Conservation (phyloP, 2,797 vertebrate species). For the Acanthurus lineatus region DNA sequence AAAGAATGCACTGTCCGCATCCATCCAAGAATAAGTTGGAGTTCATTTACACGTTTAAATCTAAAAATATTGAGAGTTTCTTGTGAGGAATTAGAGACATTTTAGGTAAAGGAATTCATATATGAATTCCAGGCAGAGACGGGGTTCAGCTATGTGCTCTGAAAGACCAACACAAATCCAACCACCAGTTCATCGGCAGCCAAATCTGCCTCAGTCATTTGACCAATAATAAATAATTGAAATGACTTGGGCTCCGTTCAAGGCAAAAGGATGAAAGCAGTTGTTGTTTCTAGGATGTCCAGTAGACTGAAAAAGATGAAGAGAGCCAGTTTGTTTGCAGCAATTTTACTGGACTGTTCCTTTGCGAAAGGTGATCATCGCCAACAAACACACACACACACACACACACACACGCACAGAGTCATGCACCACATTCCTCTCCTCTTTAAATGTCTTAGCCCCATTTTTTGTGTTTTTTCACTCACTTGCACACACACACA, state of each 20-base stretch:
- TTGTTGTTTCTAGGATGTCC: constrained; percentile 36
- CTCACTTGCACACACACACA: constrained; percentile 3
- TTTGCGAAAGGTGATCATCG: neutral
- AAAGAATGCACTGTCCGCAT: constrained; percentile 21
- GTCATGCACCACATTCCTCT: constrained; percentile 46
- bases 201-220: constrained; percentile 26
- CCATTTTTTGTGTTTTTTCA: constrained; percentile 1
- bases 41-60: neutral
- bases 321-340: constrained; percentile 39
- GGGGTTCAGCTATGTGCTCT: constrained; percentile 1
- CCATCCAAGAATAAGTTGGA: constrained; percentile 17
- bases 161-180: neutral
- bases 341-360: constrained; percentile 25
- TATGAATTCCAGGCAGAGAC: constrained; percentile 1
- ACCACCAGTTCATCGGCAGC: constrained; percentile 12
- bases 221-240: constrained; percentile 21
- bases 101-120: neutral
- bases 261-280: constrained; percentile 6
- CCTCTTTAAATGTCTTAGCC: constrained; percentile 5
- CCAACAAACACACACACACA: constrained; percentile 3
- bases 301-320: constrained; percentile 33
- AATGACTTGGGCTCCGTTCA: constrained; percentile 24
- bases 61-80: constrained; percentile 8
- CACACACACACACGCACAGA: constrained; percentile 5
- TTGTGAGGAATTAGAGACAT: neutral